Base-by-base conservation (phyloP, 2,113 vertebrate genomes). In the Corvus cornix region DNA sequence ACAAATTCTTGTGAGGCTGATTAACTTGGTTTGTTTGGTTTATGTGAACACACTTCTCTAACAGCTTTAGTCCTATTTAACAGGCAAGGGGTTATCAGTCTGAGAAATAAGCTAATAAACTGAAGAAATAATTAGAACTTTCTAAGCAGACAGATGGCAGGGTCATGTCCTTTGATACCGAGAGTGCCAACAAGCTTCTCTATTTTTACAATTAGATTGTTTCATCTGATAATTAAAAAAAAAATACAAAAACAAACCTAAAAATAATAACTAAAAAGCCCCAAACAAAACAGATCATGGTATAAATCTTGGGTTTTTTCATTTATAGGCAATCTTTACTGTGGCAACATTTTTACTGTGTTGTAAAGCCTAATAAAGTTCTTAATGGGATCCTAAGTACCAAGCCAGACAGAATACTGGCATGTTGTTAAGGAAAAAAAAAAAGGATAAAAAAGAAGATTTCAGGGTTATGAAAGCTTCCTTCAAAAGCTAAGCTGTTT, bases 81-180 rank as follows among this genome's bases (percentile, higher is more conserved):
- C 20, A 74, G 43, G 62, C 63, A 64, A 91, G 28, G 18, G 59
- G 41, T 88, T 92, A 80, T 83, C 46, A 66, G 28, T 48, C 37
- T 90, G 55, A 94, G 46, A 91, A 91, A 87, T 41, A 75, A 96
- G 58, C 79, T 94, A 90, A 94, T 89, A 82, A 91, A 93, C 74
- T 79, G 52, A 72, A 89, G 62, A 87, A 94, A 89, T 95, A 91
- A 93, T 94, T 89, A 75, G 62, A 85, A 84, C 35, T 87, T 60
- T 68, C n/a, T 74, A 62, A 76, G 63, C 85, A 93, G 88, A 53
- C 44, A 83, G 82, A 87, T 90, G 82, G 46, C 67, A 66, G n/a
- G 63, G 72, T 88, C 41, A 15, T 35, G 55, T 90, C 37, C 51
- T 92, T 90, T 77, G 43, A 46, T 80, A 77, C 9, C 3, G 58